A percentile compares a stretch with the other conserved stretches of the same genome.
phyloP scores from a whole-genome alignment of 2,113 vertebrate species.

The Prunella fulvescens region DNA sequence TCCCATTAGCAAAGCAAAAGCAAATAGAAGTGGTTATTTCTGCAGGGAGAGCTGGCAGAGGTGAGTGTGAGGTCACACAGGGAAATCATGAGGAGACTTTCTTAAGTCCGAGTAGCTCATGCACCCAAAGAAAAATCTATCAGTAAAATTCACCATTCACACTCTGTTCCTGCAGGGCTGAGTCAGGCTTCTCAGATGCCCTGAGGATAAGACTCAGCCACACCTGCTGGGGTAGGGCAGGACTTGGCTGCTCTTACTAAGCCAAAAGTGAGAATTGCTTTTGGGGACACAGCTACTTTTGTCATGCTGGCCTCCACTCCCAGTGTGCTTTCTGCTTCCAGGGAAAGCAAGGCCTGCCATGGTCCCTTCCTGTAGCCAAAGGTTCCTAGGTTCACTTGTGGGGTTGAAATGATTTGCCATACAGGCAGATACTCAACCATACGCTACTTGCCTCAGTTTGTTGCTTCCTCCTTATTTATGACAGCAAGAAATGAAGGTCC shows the following conservation, averaged over 20 bases:
- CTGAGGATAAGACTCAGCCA: background rate
- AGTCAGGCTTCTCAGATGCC: background rate
- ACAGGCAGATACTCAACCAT: background rate
- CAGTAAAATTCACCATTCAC: background rate
- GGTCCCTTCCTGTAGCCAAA: background rate
- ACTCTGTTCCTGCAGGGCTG: background rate
- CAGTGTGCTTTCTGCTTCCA: background rate
- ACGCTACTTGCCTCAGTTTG: background rate
- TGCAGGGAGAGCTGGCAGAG: background rate
- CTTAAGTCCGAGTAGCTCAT: background rate
- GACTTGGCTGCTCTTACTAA: background rate
- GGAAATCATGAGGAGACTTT: background rate
- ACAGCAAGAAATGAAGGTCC: background rate
- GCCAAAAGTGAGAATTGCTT: background rate
- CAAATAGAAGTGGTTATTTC: background rate
- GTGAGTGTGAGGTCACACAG: background rate
- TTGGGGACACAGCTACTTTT: background rate
- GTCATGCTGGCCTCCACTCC: no score
- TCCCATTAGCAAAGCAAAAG: slow-evolving; percentile 20
- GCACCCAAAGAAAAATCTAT: background rate
- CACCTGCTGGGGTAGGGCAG: background rate
- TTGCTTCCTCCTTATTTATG: background rate
- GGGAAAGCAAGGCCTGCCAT: background rate
- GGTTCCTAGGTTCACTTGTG: background rate
- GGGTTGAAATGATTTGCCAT: background rate